These are phyloP conservation scores for Apeltes quadracus DNA, from an alignment of 2,113 vertebrate species.

Conservation along the genomic window DNA sequence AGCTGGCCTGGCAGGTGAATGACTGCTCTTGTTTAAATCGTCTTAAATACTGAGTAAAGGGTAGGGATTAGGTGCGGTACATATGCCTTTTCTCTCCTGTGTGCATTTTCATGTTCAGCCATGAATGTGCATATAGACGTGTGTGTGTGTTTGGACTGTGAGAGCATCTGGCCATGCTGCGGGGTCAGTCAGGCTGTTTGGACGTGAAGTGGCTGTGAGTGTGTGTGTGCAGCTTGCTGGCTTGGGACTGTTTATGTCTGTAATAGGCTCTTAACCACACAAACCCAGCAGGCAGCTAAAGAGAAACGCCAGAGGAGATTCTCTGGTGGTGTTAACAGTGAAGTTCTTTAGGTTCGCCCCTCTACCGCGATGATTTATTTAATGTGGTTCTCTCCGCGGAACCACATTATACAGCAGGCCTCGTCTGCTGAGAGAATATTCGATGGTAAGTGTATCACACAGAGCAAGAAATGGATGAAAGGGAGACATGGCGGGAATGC, in stretches of 20 bases:
- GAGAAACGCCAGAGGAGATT: slow-evolving; percentile 47
- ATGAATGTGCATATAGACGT: slow-evolving; percentile 9
- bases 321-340: slow-evolving; percentile 37
- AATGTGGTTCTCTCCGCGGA: slow-evolving; percentile 18
- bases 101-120: neutral
- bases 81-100: slow-evolving; percentile 1
- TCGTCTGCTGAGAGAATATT: slow-evolving; percentile 28
- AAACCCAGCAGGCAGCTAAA: slow-evolving; percentile 57
- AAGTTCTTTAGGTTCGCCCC: slow-evolving; percentile 33
- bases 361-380: slow-evolving; percentile 42
- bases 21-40: slow-evolving; percentile 22
- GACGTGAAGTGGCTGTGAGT: slow-evolving; percentile 44
- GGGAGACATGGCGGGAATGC: slow-evolving; percentile 41
- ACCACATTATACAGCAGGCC: slow-evolving; percentile 12
- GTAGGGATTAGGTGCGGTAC: neutral
- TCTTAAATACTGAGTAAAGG: slow-evolving; percentile 6
- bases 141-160: slow-evolving; percentile 31
- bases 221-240: slow-evolving; percentile 49
- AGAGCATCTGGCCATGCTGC: slow-evolving; percentile 61
- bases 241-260: slow-evolving; percentile 63
- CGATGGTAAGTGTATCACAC: slow-evolving; percentile 36
- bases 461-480: slow-evolving; percentile 37
- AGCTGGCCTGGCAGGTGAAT: slow-evolving; percentile 57
- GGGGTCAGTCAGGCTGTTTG: slow-evolving; percentile 64
- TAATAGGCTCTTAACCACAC: slow-evolving; percentile 62